Conservation (phyloP, 2,888 invertebrate genomes). For the Acleris emargana region DNA sequence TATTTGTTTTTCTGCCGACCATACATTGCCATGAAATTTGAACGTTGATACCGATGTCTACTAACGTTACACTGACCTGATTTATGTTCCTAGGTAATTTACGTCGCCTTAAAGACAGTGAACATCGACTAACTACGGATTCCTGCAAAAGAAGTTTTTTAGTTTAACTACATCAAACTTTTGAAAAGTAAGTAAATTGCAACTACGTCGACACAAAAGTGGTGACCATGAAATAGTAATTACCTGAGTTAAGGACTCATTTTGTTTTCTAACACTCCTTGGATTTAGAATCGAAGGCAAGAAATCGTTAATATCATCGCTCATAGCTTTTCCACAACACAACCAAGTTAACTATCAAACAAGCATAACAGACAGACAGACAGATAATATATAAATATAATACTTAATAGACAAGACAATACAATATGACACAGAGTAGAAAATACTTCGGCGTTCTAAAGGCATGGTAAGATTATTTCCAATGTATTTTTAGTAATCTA, state of each 20-base stretch:
- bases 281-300: constrained; percentile 70
- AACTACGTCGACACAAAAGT: not conserved
- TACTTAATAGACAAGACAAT: too few relatives aligned
- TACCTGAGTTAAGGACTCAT: constrained; percentile 64
- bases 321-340: constrained; percentile 43
- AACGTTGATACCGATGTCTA: too few relatives aligned
- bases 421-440: too few relatives aligned
- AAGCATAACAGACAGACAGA: not conserved
- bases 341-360: not conserved
- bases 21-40: too few relatives aligned
- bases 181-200: not conserved
- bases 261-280: constrained; percentile 52
- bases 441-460: too few relatives aligned
- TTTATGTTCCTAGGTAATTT: constrained; percentile 37
- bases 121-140: constrained; percentile 55
- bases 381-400: too few relatives aligned
- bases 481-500: too few relatives aligned
- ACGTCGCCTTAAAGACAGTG: constrained; percentile 57
- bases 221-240: not conserved
- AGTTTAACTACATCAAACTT: not conserved
- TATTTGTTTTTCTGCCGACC: too few relatives aligned
- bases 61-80: constrained; percentile 37
- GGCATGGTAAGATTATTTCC: too few relatives aligned
- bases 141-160: constrained; percentile 47
- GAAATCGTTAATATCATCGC: constrained; percentile 56